phyloP scores from a whole-genome alignment of 2,113 vertebrate genomes.

The Rhagologus leucostigma region DNA sequence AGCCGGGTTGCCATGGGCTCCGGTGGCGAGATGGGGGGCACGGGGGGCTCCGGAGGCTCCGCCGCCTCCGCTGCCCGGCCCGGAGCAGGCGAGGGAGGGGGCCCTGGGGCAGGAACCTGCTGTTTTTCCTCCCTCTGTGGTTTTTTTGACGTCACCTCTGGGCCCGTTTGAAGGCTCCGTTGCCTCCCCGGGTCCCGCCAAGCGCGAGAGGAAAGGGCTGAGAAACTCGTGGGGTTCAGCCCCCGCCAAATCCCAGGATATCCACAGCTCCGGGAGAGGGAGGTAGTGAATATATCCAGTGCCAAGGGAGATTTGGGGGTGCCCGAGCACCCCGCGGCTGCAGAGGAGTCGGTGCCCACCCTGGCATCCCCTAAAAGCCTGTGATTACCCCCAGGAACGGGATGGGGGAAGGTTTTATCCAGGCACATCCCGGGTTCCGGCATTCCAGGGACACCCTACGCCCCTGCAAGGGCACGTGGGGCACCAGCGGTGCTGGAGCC shows the following conservation, averaged over 20 bases:
- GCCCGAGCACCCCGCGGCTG: rapidly evolving
- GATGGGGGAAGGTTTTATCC: neutral
- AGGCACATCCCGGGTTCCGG: rapidly evolving
- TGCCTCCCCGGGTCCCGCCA: neutral
- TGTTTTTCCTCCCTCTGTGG: constrained; percentile 51
- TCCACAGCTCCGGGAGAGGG: no score
- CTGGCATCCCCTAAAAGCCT: neutral
- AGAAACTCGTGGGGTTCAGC: rapidly evolving
- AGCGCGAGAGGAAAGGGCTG: neutral
- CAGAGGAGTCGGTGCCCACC: neutral
- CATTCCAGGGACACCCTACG: neutral
- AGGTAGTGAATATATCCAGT: rapidly evolving
- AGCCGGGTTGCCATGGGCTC: constrained; percentile 27
- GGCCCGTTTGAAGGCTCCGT: constrained; percentile 44
- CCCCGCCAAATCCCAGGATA: rapidly evolving
- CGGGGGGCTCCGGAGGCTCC: neutral
- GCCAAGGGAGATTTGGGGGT: neutral
- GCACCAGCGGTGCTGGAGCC: rapidly evolving
- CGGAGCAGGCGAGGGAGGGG: neutral
- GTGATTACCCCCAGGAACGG: rapidly evolving
- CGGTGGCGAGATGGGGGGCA: neutral
- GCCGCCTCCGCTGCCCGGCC: neutral
- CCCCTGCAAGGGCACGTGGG: neutral
- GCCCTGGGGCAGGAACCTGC: constrained; percentile 22
- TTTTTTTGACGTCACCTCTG: constrained; percentile 52